phyloP scores from a whole-genome alignment of 2,113 vertebrate genomes.

The Hiodon alosoides region DNA sequence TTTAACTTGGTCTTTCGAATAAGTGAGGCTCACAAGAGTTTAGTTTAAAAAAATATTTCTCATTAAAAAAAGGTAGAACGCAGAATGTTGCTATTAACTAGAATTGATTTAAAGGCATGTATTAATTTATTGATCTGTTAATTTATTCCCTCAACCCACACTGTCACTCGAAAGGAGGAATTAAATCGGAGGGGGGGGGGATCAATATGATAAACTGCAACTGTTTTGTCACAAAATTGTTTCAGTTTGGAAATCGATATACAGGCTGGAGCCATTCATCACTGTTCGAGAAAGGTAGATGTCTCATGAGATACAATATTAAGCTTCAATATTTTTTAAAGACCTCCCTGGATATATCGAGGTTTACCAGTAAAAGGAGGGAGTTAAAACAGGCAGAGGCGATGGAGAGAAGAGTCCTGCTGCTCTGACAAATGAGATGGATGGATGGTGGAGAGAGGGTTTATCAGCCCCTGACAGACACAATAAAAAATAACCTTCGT shows the following conservation, averaged over 20 bases:
- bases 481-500: slow-evolving; percentile 70
- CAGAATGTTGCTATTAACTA: slow-evolving; percentile 3
- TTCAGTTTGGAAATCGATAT: slow-evolving; percentile 75
- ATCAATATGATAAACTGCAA: slow-evolving; percentile 78
- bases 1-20: too few relatives aligned
- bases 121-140: slow-evolving; percentile 40
- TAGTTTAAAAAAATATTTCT: slow-evolving; percentile 3
- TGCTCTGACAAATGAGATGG: slow-evolving; percentile 34
- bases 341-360: slow-evolving; percentile 24
- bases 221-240: slow-evolving; percentile 77
- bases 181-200: slow-evolving; percentile 57
- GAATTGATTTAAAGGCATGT: slow-evolving; percentile 11
- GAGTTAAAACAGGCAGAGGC: slow-evolving; percentile 18
- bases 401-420: slow-evolving; percentile 20
- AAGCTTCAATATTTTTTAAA: slow-evolving; percentile 29
- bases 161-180: slow-evolving; percentile 62
- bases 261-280: slow-evolving; percentile 63
- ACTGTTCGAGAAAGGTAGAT: slow-evolving; percentile 55
- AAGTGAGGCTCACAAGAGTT: too few relatives aligned
- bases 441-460: slow-evolving; percentile 53
- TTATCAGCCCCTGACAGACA: slow-evolving; percentile 68
- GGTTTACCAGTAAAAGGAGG: slow-evolving; percentile 29
- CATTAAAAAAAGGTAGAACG: not conserved
- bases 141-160: slow-evolving; percentile 49
- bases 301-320: slow-evolving; percentile 55